Evolutionary conservation across 2,888 invertebrate species (phyloP).

Genomic region (Eucera pruinosa): DNA sequence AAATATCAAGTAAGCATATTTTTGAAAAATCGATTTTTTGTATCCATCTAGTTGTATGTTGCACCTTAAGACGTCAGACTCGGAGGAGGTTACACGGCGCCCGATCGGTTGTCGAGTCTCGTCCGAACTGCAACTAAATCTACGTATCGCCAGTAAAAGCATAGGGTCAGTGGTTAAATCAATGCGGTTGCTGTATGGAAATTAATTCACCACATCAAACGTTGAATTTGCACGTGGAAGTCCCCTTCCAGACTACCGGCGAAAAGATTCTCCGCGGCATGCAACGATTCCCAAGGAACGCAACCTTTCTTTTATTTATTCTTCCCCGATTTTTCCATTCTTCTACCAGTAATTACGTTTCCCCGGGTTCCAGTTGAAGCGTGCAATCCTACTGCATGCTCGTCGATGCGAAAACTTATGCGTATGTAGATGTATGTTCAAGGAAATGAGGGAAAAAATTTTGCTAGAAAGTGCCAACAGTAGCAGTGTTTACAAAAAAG

Average conservation of each 20-base stretch:
- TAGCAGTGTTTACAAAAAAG: too few species aligned
- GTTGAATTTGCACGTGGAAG: background rate
- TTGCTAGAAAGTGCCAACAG: too few species aligned
- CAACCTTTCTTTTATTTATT: background rate
- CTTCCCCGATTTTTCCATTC: background rate
- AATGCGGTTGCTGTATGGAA: background rate
- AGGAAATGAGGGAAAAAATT: too few species aligned
- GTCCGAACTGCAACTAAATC: background rate
- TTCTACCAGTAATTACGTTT: slow-evolving; percentile 19
- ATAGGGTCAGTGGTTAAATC: slow-evolving; percentile 9
- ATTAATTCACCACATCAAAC: background rate
- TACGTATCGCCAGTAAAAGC: background rate
- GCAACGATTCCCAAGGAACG: slow-evolving; percentile 8
- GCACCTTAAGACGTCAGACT: background rate
- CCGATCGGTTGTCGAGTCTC: background rate
- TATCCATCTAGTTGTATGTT: too few species aligned
- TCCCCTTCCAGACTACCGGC: background rate
- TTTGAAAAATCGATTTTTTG: too few species aligned
- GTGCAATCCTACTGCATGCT: background rate
- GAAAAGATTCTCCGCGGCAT: background rate
- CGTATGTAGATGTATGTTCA: background rate
- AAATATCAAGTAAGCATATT: too few species aligned
- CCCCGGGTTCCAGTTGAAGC: slow-evolving; percentile 8
- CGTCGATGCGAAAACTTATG: background rate
- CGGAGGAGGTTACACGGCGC: background rate